Base-by-base conservation (phyloP, 2,888 invertebrate species). In the Scelioninae gen. 1 region DNA sequence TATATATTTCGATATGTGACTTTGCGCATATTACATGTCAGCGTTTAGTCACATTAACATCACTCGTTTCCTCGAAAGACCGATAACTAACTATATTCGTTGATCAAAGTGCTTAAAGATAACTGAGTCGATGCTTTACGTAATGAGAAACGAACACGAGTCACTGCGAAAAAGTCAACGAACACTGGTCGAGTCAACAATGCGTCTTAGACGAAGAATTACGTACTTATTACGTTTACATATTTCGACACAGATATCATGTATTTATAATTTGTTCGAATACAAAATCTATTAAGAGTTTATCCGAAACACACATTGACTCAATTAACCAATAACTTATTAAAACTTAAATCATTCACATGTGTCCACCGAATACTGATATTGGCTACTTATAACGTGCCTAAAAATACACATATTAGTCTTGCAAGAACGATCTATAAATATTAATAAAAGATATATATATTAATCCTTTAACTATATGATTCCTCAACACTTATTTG, bases 51-150 rank as follows among this genome's bases (percentile, higher is more conserved):
- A 69, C 65, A 62, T 76, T 58, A 68, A 38, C 62, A 69, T 13
- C 53, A 13, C 49, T 51, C 38, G 53, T 78, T 78, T 79, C 69
- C 60, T 62, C 56, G 68, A 68, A 78, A 45, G 31, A 79, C 83
- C 55, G 74, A 84, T 84, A 84, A 82, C 53, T 76, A 69, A 68
- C 68, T 69, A 53, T 74, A 72, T 78, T 77, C 77, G 65, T 55
- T 75, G 84, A 88, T 85, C 85, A 84, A 87, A 88, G 87, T 87
- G 74, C 84, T 78, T 75, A 63, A 68, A 79, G 87, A 88, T 88
- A 88, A 87, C 66, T 79, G 88, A 88, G 85, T 87, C 85, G 83
- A 77, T 85, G 75, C 74, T 82, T 72, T 74, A 68, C 72, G 62
- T 76, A 69, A 43, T 40, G n/a, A 60, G 66, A 58, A 68, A 51